Base-by-base conservation (phyloP, 2,888 invertebrate genomes). In the Volucella inanis region DNA sequence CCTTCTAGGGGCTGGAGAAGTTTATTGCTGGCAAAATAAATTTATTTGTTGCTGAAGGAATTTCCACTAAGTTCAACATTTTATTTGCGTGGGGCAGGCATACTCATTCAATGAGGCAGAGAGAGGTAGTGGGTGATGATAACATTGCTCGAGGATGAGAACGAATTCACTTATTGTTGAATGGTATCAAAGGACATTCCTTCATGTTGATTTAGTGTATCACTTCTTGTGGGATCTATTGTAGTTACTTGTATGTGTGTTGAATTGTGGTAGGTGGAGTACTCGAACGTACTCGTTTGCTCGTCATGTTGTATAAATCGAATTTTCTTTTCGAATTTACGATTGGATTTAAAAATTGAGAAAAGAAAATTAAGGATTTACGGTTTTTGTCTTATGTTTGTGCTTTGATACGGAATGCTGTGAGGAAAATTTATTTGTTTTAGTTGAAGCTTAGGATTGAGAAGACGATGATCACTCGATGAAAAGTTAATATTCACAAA, bases 21-120 rank as follows among this genome's bases (percentile, higher is more conserved):
- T 78, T 78, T 78, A 78, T 82, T 77, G 61, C 71, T 14, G 6
- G 31, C 10, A 61, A 65, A 71, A 71, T 61, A 49, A 71, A 82
- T 67, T 62, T 77, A 77, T 77, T 67, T 82, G 18, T 62, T 72
- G 43, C 39, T 54, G 41, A 59, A 41, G 65, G 38, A 43, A 68
- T 50, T 62, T 68, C 62, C 39, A 68, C 54, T 22, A 22, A 22
- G 39, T 54, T 52, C 45, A 59, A 43, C 43, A 59, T 76, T 67
- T 61, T 76, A 59, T 57, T 67, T 57, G 22, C 65, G 39, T 49
- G 54, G 12, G 31, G 9, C 9, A 15, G 31, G 9, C 9, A 15
- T 22, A 22, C 4, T 2, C 8, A 38, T 45, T 38, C 18, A 54
- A 6, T 15, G 31, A 4, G 3, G 3, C 0, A 3, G 15, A 8